These are phyloP conservation scores for Brachionus sp. DNA, from an alignment of 1,140 invertebrate genomes.

Conservation along the genomic window DNA sequence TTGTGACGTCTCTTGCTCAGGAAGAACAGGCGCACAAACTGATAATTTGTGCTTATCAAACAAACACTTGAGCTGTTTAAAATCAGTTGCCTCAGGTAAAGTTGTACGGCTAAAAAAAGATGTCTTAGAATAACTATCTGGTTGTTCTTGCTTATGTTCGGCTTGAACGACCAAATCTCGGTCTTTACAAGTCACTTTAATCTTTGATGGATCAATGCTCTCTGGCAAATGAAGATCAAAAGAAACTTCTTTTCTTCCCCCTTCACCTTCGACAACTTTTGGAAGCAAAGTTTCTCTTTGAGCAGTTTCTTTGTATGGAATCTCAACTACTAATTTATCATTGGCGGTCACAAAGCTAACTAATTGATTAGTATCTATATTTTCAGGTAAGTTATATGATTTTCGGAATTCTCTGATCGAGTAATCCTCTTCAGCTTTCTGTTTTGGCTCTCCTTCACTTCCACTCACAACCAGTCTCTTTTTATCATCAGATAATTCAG, in stretches of 20 bases:
- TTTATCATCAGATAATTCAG: constrained; percentile 20
- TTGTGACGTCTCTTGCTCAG: not conserved
- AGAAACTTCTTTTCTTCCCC: not conserved
- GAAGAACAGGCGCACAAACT: not conserved
- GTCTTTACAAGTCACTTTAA: constrained; percentile 41
- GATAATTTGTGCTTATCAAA: constrained; percentile 11
- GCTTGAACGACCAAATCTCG: constrained; percentile 31
- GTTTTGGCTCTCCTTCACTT: constrained; percentile 1
- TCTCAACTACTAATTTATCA: constrained; percentile 21
- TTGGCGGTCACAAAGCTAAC: not conserved
- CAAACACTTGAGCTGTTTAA: not conserved
- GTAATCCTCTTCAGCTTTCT: not conserved
- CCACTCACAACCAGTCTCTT: not conserved
- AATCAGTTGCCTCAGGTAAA: constrained; percentile 13
- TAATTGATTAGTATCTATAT: constrained; percentile 20
- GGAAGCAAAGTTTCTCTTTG: not conserved
- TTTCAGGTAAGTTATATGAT: constrained; percentile 10
- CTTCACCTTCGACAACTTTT: constrained; percentile 4
- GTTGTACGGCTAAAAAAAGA: constrained; percentile 32
- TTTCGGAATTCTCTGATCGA: constrained; percentile 20
- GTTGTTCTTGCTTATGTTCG: constrained; percentile 34
- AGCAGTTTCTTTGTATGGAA: not conserved
- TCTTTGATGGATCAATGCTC: constrained; percentile 30
- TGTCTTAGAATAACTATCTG: constrained; percentile 22
- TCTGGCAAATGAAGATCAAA: constrained; percentile 14